Evolutionary conservation across 2,888 invertebrate genomes (phyloP), one percentile per base, ranked within the genome.

Genomic region (Villa cingulata): DNA sequence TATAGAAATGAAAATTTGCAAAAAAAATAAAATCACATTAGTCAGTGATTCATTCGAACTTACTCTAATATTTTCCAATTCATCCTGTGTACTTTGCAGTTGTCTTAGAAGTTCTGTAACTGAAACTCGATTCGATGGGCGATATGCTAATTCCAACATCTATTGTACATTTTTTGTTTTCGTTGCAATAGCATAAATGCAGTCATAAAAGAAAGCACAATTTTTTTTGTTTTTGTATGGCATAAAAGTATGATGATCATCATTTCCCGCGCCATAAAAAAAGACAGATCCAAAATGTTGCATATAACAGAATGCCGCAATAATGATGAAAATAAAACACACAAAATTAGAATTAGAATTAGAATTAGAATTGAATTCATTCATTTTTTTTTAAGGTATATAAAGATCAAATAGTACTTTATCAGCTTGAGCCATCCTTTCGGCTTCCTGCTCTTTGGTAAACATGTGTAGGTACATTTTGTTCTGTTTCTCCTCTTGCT

Each of bases 11-110:
- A 32, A 32, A 32, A 32, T 32, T 32, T 32, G 29, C 12, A 32
- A 32, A 32, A 32, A 9, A 14, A 32, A 32, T 4, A 32, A 32
- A 32, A 32, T 32, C 29, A 32, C 29, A 32, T 32, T 12, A 32
- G 29, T 14, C 9, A 32, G 7, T 12, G 12, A 32, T 32, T 32
- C 10, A 32, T 32, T 32, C 6, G 29, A 32, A 40, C 75, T 76
- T 74, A 88, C 88, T 81, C 86, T 83, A 63, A 89, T 79, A 70
- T 86, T 87, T 68, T 88, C 87, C 68, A 89, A 75, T 73, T 89
- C 88, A 37, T 80, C 82, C 72, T 86, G 86, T 27, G 88, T 87
- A 56, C 83, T 81, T 70, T 86, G 84, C 60, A 89, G 72, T 68
- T 88, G 86, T 64, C 83, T 81, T 59, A 88, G 72, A 58, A 89